Evolutionary conservation across 2,797 vertebrate species (phyloP), one percentile per base, ranked within the genome.

Genomic region (Sebastes reedi): DNA sequence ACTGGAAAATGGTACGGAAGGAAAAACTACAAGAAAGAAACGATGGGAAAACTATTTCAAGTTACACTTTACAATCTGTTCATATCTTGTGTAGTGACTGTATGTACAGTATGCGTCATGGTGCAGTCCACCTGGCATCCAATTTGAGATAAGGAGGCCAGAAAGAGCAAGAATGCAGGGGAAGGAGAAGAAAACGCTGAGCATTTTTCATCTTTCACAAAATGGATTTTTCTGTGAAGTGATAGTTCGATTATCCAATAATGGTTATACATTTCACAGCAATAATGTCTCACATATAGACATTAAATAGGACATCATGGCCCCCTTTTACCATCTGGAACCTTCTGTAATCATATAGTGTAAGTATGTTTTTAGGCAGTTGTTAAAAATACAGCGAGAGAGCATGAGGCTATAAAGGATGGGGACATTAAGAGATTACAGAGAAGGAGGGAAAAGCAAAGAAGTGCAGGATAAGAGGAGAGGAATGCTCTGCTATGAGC

Each of bases 111-210:
- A 39, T 59, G 36, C 16, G 50, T 71, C 46, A 1, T 46, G 62
- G 9, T 61, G 12, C 20, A 39, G 62, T 75, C 59, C 30, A 56
- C 27, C 27, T 62, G 60, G 42, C 8, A 67, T 67, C 54, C 22
- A 73, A 52, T 83, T 72, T 64, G n/a, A 81, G 60, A 85, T 83
- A 69, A 79, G 59, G 50, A 60, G 70, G 14, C 67, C 4, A 1
- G 14, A 79, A 16, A 18, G 18, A 30, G 29, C 25, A 39, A 69
- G 36, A 46, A 50, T n/a, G 8, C 9, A 59, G 27, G 9, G n/a
- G 12, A 20, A 3, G 25, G n/a, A 65, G 50, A 34, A 73, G 32
- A 62, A 42, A 75, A 36, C 10, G 24, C 3, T 25, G 5, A 32
- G 3, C n/a, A 67, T 67, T 82, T 29, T 32, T 62, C 34, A 34